These are phyloP conservation scores for Daktulosphaira vitifoliae DNA, from an alignment of 1,140 invertebrate species.

Conservation along the genomic window DNA sequence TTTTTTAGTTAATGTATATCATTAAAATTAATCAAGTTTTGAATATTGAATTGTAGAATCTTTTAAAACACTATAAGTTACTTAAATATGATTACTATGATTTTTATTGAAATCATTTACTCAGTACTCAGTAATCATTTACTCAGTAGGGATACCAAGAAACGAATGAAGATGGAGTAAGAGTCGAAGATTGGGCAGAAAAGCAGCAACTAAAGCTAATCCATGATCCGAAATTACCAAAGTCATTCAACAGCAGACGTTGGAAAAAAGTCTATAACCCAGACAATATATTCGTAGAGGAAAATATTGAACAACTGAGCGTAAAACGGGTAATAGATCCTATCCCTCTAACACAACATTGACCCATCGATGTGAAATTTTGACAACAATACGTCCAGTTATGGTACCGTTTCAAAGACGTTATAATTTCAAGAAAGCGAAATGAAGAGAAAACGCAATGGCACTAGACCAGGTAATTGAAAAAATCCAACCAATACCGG, in stretches of 20 bases:
- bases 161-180: constrained; percentile 26
- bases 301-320: neutral
- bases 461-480: constrained; percentile 2
- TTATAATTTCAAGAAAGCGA: constrained; percentile 31
- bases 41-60: too few relatives aligned
- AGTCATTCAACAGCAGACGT: constrained; percentile 17
- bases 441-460: constrained; percentile 1
- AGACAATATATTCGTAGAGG: constrained; percentile 7
- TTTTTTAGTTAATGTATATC: too few relatives aligned
- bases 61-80: too few relatives aligned
- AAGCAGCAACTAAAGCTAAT: constrained; percentile 9
- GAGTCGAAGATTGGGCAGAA: constrained; percentile 23
- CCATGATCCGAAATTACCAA: constrained; percentile 20
- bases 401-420: constrained; percentile 8
- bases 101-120: too few relatives aligned
- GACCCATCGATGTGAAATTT: constrained; percentile 16
- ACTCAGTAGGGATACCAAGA: constrained; percentile 13
- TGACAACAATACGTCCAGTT: neutral
- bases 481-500: neutral
- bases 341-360: constrained; percentile 18
- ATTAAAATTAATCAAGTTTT: too few relatives aligned
- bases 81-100: too few relatives aligned
- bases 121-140: too few relatives aligned
- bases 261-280: constrained; percentile 24
- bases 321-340: neutral